phyloP scores from a whole-genome alignment of 2,888 invertebrate species.

The Pollenia amentaria region DNA sequence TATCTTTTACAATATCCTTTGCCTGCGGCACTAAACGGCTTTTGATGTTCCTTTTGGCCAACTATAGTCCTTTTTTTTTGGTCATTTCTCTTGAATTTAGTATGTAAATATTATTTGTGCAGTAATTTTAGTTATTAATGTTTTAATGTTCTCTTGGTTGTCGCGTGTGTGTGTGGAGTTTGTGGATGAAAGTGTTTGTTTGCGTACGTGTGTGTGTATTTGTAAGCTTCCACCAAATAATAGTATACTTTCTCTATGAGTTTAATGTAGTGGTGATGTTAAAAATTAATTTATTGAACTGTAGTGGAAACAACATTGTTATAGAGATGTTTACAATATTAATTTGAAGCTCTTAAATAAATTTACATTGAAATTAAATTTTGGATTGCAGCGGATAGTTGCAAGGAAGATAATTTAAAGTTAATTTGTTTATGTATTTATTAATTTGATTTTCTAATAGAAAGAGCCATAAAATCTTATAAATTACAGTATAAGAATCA shows the following conservation, averaged over 20 bases:
- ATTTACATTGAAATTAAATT: neutral
- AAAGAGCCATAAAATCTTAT: no score
- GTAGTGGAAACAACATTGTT: slow-evolving; percentile 72
- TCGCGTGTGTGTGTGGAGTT: neutral
- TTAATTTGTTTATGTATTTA: no score
- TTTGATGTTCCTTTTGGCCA: slow-evolving; percentile 41
- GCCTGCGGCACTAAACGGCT: neutral
- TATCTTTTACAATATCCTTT: slow-evolving; percentile 51
- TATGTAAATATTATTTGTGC: neutral
- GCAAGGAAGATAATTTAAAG: neutral
- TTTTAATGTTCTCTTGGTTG: slow-evolving; percentile 45
- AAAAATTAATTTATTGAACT: slow-evolving; percentile 75
- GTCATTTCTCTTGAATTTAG: neutral
- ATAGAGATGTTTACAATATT: slow-evolving; percentile 58
- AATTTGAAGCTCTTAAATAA: slow-evolving; percentile 16
- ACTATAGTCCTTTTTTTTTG: neutral
- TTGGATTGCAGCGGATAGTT: neutral
- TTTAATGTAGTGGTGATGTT: slow-evolving; percentile 66
- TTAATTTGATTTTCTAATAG: no score
- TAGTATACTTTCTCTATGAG: slow-evolving; percentile 21
- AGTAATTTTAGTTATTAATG: slow-evolving; percentile 57
- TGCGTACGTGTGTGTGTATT: neutral
- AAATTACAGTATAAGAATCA: no score
- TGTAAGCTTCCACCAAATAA: neutral
- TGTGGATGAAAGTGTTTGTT: no score